Percentiles rank a stretch among this genome's conserved stretches.
phyloP scores from a whole-genome alignment of 2,888 invertebrate species.

The Orthonevra nobilis region DNA sequence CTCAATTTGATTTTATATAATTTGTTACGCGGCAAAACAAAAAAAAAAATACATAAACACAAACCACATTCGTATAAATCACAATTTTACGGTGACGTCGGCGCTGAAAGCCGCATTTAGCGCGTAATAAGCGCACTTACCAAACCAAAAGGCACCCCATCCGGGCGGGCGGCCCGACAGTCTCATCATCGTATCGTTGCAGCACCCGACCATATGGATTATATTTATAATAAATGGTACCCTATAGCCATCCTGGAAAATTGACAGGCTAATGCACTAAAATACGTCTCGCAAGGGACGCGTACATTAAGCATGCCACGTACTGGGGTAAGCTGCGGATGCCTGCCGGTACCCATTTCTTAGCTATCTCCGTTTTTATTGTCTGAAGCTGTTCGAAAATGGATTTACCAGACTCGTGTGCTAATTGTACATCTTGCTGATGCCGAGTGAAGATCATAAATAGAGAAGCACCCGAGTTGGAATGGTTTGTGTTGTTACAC shows the following conservation, averaged over 20 bases:
- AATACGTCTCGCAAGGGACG: constrained; percentile 1
- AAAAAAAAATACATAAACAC: too few relatives aligned
- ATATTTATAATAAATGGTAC: constrained; percentile 49
- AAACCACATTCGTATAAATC: constrained; percentile 58
- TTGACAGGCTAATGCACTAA: constrained; percentile 55
- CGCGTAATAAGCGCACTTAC: constrained; percentile 62
- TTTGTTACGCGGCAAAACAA: constrained; percentile 63
- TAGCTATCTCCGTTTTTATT: constrained; percentile 46
- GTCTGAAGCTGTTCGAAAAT: constrained; percentile 54
- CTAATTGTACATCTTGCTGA: constrained; percentile 41
- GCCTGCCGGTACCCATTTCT: background rate
- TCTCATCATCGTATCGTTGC: constrained; percentile 11
- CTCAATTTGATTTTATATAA: constrained; percentile 62
- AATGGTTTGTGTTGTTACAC: constrained; percentile 21
- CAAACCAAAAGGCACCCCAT: constrained; percentile 47
- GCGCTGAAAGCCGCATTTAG: constrained; percentile 65
- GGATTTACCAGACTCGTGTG: constrained; percentile 49
- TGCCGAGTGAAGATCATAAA: constrained; percentile 31
- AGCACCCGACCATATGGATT: constrained; percentile 41
- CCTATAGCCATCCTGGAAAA: constrained; percentile 35
- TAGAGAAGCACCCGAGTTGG: constrained; percentile 19
- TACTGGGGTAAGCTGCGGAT: constrained; percentile 22
- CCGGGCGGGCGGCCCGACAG: constrained; percentile 36
- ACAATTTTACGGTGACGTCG: constrained; percentile 60
- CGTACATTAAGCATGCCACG: constrained; percentile 25